Conservation (phyloP, 2,113 vertebrate genomes). For the Camelus bactrianus region DNA sequence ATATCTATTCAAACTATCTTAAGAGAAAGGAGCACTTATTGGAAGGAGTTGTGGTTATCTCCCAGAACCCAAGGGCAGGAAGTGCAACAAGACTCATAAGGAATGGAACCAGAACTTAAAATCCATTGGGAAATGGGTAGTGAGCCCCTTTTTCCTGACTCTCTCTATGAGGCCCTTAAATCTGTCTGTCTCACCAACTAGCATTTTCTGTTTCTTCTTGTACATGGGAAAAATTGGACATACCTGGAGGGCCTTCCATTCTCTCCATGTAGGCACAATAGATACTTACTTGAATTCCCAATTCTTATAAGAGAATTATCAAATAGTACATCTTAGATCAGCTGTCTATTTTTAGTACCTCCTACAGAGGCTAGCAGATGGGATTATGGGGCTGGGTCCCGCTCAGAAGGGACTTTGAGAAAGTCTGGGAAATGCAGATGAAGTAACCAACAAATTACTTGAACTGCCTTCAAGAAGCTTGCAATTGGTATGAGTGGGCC, state of each 20-base stretch:
- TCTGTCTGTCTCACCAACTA: not conserved
- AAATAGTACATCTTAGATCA: not conserved
- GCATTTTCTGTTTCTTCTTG: slow-evolving; percentile 24
- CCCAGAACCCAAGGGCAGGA: not conserved
- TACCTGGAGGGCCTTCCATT: not conserved
- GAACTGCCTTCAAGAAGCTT: slow-evolving; percentile 3
- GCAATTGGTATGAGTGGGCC: not conserved
- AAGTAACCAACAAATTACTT: not conserved
- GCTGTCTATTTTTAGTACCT: not conserved
- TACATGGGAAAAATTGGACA: not conserved
- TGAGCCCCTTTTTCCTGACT: not conserved
- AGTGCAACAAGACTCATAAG: not conserved
- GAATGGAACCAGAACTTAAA: slow-evolving; percentile 12
- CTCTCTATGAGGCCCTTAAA: not conserved
- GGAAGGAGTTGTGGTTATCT: slow-evolving; percentile 32
- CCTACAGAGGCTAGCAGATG: not conserved
- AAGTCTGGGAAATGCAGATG: not conserved
- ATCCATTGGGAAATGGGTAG: not conserved
- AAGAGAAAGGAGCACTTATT: slow-evolving; percentile 9
- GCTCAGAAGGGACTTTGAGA: not conserved
- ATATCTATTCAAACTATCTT: slow-evolving; percentile 33
- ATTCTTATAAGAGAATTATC: slow-evolving; percentile 30
- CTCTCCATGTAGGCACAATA: not conserved
- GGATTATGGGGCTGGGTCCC: not conserved
- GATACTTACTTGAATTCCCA: slow-evolving; percentile 21